Conservation (phyloP, 1,140 invertebrate genomes). For the Euwallacea fornicatus region DNA sequence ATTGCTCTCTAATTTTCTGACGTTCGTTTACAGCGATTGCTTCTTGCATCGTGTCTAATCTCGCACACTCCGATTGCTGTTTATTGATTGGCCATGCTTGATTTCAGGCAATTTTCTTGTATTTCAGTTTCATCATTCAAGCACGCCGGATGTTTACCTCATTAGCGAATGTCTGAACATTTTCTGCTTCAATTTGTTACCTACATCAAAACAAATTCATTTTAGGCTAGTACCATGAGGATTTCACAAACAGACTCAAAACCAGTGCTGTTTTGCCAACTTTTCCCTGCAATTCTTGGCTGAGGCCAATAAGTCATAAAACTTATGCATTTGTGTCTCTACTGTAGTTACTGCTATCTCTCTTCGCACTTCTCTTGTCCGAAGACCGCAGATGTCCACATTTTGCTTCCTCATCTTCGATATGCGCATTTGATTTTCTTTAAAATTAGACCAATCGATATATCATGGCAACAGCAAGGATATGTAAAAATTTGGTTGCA, state of each 20-base stretch:
- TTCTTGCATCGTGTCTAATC: constrained; percentile 20
- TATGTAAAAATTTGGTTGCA: not conserved
- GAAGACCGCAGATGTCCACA: constrained; percentile 5
- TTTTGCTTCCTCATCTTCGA: not conserved
- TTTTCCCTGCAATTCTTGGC: constrained; percentile 1
- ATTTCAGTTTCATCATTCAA: constrained; percentile 21
- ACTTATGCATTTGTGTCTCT: constrained; percentile 45
- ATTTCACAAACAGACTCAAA: not conserved
- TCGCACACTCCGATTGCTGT: constrained; percentile 17
- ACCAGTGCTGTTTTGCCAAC: too few relatives aligned
- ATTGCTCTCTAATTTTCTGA: constrained; percentile 7
- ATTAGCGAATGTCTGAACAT: constrained; percentile 1
- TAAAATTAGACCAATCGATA: not conserved
- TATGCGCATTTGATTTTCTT: not conserved
- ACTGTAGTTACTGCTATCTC: constrained; percentile 37
- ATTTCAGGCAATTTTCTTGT: constrained; percentile 27
- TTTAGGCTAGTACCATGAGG: not conserved
- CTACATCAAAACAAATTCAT: constrained; percentile 1
- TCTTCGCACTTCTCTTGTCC: constrained; percentile 22
- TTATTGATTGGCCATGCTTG: constrained; percentile 30
- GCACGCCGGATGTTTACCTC: constrained; percentile 23
- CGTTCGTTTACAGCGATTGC: constrained; percentile 13
- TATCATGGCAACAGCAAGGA: not conserved
- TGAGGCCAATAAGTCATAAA: constrained; percentile 46
- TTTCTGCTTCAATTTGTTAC: constrained; percentile 7